Evolutionary conservation across 2,888 invertebrate genomes (phyloP), one percentile per base, ranked within the genome.

Genomic region (Drosophila algonquin): DNA sequence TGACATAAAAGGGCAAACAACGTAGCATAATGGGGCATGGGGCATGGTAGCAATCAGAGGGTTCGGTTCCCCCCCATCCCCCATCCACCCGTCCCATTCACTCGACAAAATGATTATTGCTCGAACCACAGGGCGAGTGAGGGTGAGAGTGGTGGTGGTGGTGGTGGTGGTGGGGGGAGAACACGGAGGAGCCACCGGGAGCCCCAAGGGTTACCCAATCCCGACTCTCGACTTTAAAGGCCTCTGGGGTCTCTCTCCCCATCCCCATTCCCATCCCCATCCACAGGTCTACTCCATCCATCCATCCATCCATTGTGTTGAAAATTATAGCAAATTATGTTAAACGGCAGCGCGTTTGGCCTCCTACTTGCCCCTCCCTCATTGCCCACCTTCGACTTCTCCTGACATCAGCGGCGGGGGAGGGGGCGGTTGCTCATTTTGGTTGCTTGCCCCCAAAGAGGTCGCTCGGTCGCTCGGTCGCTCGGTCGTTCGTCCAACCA

Each of bases 291-390:
- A n/a, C n/a, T 18, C 21, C 12, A 3, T n/a, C 27, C 40, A 45
- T 63, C 65, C 63, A 63, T 64, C 52, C 35, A 40, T 75, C 79
- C 84, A 74, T 84, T 89, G 80, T 81, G 85, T 85, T 85, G 85
- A 82, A 91, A 91, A 91, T 91, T 91, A 91, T 89, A 86, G 86
- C 87, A 91, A 91, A 91, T 91, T 91, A 91, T 89, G 84, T 90
- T 91, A 91, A 91, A 91, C 90, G 91, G 90, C 87, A 90, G 89
- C 89, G 71, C 70, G 76, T 60, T 40, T 63, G 80, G 69, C 86
- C 71, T 70, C 70, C 70, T 73, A 73, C 63, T 71, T 67, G 67
- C 67, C 67, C 65, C 67, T 67, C 67, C 65, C 57, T 50, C 45
- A 21, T 30, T 21, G 30, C 52, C 30, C 45, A 24, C 16, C 32